phyloP scores from a whole-genome alignment of 1,140 invertebrate genomes.

The Dendrolimus kikuchii region DNA sequence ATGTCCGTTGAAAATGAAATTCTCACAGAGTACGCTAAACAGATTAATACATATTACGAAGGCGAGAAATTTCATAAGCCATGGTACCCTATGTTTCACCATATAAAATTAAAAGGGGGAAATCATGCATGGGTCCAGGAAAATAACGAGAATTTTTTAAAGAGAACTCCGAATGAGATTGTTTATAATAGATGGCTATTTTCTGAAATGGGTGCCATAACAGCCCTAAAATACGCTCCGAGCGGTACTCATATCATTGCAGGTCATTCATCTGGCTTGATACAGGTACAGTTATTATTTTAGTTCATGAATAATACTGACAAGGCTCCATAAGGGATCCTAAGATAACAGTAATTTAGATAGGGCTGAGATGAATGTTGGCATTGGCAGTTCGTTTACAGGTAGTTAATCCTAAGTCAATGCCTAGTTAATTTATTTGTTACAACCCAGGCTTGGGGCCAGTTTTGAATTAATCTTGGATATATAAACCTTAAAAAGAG shows the following conservation, averaged over 20 bases:
- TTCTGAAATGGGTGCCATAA: constrained; percentile 45
- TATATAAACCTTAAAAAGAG: too few relatives aligned
- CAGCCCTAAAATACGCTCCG: constrained; percentile 39
- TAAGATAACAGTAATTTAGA: background rate
- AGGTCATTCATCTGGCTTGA: constrained; percentile 50
- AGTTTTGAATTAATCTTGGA: too few relatives aligned
- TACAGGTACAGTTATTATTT: constrained; percentile 36
- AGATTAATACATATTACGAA: constrained; percentile 33
- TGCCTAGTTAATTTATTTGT: too few relatives aligned
- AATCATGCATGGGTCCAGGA: constrained; percentile 40
- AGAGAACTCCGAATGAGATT: constrained; percentile 40
- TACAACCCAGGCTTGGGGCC: too few relatives aligned
- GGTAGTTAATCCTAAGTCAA: too few relatives aligned
- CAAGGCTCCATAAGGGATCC: background rate
- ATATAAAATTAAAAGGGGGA: constrained; percentile 14
- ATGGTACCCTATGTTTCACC: constrained; percentile 56
- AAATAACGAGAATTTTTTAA: constrained; percentile 40
- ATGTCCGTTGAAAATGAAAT: constrained; percentile 37
- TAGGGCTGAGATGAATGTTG: too few relatives aligned
- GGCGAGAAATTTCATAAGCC: constrained; percentile 29
- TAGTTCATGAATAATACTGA: background rate
- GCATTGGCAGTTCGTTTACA: too few relatives aligned
- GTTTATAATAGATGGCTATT: constrained; percentile 46
- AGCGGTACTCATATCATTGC: constrained; percentile 47
- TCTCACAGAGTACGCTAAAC: constrained; percentile 28